Base-by-base conservation (phyloP, 2,113 vertebrate species). In the Nesoenas mayeri region DNA sequence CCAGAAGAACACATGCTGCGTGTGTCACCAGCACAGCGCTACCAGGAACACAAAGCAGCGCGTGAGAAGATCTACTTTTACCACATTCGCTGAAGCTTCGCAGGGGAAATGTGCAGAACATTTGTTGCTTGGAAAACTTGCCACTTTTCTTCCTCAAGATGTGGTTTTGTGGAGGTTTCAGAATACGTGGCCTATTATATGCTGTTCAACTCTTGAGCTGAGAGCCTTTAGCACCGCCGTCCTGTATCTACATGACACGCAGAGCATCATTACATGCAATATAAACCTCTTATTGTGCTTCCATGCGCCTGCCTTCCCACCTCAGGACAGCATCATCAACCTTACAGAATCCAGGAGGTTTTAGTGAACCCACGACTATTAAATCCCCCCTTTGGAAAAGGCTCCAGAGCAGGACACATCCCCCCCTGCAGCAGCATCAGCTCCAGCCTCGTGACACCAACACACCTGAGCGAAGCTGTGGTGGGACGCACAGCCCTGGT, bases 141-240 rank as follows among this genome's bases (percentile, higher is more conserved):
- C 67, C 80, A 61, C 82, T 91, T 93, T 81, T 84, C 69, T 65
- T 86, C 53, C 40, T 87, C 65, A 75, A 91, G 77, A 54, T 47
- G 32, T 10, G 5, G 75, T 56, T 88, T 86, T 88, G 79, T 44
- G 34, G 48, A 64, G 34, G 56, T 38, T 91, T 88, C 74, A 7
- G 34, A 82, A 89, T 29, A 79, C 0, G 0, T 7, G 12, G 15
- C 40, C 40, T 87, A 91, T 85, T 25, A 32, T 18, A 32, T 57
- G 56, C 73, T 53, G 24, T 11, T 86, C 85, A 83, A 28, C 72
- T 73, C 69, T 7, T 86, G 51, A 78, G 91, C 79, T 21, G 51
- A 83, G 31, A 73, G 34, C 71, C 44, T 75, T 81, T 11, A 85
- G 70, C 79, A 32, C 61, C 6, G 0, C 0, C 0, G 57, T 67